Evolutionary conservation across 2,797 vertebrate species (phyloP).

Genomic region (Amblyopsis hoosieri): DNA sequence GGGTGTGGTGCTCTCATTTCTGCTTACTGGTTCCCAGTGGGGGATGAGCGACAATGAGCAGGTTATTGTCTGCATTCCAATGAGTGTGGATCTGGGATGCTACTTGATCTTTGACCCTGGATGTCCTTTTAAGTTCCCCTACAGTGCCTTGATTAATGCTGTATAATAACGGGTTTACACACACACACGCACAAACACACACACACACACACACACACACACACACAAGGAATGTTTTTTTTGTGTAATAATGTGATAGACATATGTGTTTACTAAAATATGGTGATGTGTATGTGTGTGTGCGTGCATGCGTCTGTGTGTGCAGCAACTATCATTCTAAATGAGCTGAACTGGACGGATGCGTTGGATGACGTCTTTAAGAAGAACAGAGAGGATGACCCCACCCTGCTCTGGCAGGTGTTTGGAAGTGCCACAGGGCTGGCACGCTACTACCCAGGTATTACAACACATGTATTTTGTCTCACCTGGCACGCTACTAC

Average conservation of each 20-base stretch:
- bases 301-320: constrained; percentile 23
- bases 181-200: neutral
- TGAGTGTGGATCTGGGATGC: constrained; percentile 36
- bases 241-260: neutral
- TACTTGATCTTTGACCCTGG: constrained; percentile 8
- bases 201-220: neutral
- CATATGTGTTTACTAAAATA: neutral
- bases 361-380: constrained; percentile 91
- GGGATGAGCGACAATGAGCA: constrained; percentile 16
- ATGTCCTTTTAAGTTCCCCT: neutral
- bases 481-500: too few relatives aligned
- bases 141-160: neutral
- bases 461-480: too few relatives aligned
- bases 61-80: constrained; percentile 41
- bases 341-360: constrained; percentile 95
- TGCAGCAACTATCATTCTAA: constrained; percentile 91
- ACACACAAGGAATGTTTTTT: neutral
- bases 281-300: constrained; percentile 10
- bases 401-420: constrained; percentile 93
- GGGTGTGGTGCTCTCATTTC: constrained; percentile 23
- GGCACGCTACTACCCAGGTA: too few relatives aligned
- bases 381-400: constrained; percentile 91
- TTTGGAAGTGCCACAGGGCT: constrained; percentile 96
- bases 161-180: neutral
- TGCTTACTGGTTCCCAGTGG: constrained; percentile 22